These are phyloP conservation scores for Dendroctonus valens DNA, from an alignment of 1,140 invertebrate genomes.

Conservation along the genomic window DNA sequence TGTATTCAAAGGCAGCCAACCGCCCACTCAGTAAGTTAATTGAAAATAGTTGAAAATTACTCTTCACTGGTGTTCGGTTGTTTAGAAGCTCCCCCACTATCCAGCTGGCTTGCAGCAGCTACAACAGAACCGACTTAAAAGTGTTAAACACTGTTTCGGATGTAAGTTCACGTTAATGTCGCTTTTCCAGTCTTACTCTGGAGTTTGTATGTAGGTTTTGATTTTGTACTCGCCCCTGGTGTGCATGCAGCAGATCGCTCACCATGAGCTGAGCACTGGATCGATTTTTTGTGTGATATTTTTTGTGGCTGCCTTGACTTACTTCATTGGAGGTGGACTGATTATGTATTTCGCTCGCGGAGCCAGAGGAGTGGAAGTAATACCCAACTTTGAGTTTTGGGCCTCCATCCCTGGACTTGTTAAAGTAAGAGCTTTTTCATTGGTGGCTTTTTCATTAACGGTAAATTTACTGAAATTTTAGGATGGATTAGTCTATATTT, in stretches of 20 bases:
- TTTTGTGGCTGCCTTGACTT: conserved; percentile 36
- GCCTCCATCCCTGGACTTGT: conserved; percentile 55
- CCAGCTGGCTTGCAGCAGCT: conserved; percentile 18
- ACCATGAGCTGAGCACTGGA: conserved; percentile 39
- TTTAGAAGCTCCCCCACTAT: conserved; percentile 23
- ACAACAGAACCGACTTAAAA: conserved; percentile 21
- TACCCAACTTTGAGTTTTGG: conserved; percentile 60
- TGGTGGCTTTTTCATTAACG: background rate
- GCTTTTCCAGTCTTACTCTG: conserved; percentile 3
- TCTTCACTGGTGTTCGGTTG: background rate
- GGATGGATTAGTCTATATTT: conserved; percentile 42
- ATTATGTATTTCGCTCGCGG: conserved; percentile 59
- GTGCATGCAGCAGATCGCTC: conserved; percentile 33
- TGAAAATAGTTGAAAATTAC: conserved; percentile 2
- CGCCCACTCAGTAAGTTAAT: no score
- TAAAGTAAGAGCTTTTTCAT: conserved; percentile 48
- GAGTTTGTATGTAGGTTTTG: conserved; percentile 36
- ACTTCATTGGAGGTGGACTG: conserved; percentile 51
- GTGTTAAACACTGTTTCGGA: conserved; percentile 19
- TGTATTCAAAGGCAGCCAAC: conserved; percentile 1
- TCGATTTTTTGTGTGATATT: conserved; percentile 43
- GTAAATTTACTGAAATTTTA: conserved; percentile 32
- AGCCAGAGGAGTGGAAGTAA: conserved; percentile 57
- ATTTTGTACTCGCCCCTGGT: conserved; percentile 32
- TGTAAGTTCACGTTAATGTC: conserved; percentile 6